Percentiles rank a stretch among this genome's conserved stretches.
These are phyloP conservation scores for Vesta saturnalis DNA, from an alignment of 2,888 invertebrate species.

Conservation along the genomic window DNA sequence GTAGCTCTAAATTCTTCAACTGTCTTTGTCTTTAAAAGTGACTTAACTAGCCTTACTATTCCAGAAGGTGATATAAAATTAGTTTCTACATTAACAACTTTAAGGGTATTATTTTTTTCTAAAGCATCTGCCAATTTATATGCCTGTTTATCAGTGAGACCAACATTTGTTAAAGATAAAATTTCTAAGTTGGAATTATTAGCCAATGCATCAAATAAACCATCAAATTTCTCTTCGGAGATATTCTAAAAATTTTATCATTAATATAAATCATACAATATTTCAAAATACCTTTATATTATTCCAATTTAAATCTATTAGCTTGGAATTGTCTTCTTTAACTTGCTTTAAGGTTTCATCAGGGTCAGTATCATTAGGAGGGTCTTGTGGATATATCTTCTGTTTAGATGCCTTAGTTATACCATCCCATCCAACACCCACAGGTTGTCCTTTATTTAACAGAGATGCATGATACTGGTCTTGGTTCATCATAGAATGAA, in stretches of 20 bases:
- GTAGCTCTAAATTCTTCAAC: constrained; percentile 96
- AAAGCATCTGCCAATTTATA: constrained; percentile 84
- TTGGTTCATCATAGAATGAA: constrained; percentile 99
- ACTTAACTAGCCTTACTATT: constrained; percentile 85
- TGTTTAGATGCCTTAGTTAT: constrained; percentile 93
- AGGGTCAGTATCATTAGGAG: constrained; percentile 96
- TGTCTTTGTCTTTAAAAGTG: constrained; percentile 85
- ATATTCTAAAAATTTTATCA: constrained; percentile 78
- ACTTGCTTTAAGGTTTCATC: constrained; percentile 92
- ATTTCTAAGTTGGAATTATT: constrained; percentile 92
- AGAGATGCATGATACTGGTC: constrained; percentile 98
- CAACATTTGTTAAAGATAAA: constrained; percentile 92
- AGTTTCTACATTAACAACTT: constrained; percentile 93
- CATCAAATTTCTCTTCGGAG: constrained; percentile 93
- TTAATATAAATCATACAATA: constrained; percentile 22
- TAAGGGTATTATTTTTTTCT: constrained; percentile 79
- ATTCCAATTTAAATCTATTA: constrained; percentile 97
- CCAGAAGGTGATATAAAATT: constrained; percentile 95
- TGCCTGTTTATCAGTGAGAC: constrained; percentile 89
- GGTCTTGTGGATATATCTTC: constrained; percentile 92
- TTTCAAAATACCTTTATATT: constrained; percentile 88
- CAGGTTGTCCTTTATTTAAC: constrained; percentile 89
- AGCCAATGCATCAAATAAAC: constrained; percentile 87
- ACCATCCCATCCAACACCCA: constrained; percentile 93
- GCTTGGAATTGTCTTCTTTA: constrained; percentile 85